These are phyloP conservation scores for Mimumesa dahlbomi DNA, from an alignment of 2,888 invertebrate genomes.

Conservation along the genomic window DNA sequence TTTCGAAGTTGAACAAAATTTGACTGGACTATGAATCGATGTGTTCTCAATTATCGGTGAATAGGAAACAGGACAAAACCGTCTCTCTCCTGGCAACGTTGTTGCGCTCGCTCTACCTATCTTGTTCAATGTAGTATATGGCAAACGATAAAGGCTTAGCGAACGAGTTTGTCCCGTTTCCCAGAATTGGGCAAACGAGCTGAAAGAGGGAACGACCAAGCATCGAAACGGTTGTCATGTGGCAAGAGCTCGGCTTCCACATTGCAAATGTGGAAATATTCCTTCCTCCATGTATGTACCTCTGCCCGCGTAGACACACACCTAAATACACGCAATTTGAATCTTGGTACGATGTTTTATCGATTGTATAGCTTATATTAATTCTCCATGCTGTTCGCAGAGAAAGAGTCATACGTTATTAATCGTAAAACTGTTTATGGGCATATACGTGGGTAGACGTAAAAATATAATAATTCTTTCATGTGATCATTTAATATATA, in stretches of 20 bases:
- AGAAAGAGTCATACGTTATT: no score
- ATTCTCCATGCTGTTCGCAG: no score
- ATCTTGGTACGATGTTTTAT: no score
- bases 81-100: not conserved
- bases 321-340: not conserved
- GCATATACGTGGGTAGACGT: no score
- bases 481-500: no score
- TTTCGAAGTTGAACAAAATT: no score
- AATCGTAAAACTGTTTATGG: no score
- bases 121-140: slow-evolving; percentile 7
- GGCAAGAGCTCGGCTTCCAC: not conserved
- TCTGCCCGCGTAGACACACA: no score
- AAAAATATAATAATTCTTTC: no score
- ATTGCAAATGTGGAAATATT: not conserved
- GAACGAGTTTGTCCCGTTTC: slow-evolving; percentile 31
- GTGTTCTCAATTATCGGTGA: not conserved
- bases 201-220: slow-evolving; percentile 12
- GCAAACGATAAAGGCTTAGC: slow-evolving; percentile 17
- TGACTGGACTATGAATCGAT: no score
- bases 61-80: not conserved
- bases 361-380: no score
- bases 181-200: slow-evolving; percentile 29
- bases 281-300: not conserved
- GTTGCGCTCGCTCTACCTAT: not conserved
- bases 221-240: not conserved